Percentiles rank a stretch among this genome's conserved stretches.
Conservation (phyloP, 2,113 vertebrate species). For the Entelurus aequoreus region DNA sequence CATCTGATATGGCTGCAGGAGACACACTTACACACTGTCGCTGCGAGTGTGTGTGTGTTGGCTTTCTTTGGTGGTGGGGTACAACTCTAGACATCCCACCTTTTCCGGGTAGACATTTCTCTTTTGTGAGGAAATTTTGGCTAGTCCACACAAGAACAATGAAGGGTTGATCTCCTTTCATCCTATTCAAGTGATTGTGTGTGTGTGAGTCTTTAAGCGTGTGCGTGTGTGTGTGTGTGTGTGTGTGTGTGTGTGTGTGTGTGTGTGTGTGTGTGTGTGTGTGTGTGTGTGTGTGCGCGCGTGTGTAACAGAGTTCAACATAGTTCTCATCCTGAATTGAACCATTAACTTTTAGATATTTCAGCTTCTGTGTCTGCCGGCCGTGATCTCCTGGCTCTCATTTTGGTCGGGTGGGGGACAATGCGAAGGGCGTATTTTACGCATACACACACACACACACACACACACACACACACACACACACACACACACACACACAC, state of each 20-base stretch:
- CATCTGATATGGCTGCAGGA: slow-evolving; percentile 38
- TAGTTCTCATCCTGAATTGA: slow-evolving; percentile 33
- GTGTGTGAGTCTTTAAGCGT: not conserved
- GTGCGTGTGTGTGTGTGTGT: not conserved
- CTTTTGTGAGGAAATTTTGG: no score
- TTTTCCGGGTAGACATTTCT: no score
- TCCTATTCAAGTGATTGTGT: not conserved
- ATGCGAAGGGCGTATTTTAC: slow-evolving; percentile 31
- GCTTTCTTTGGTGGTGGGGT: no score
- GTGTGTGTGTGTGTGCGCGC: slow-evolving; percentile 1
- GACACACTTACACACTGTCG: not conserved
- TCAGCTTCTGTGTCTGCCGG: not conserved
- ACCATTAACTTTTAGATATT: slow-evolving; percentile 25
- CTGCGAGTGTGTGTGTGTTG: slow-evolving; percentile 1
- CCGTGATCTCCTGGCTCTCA: slow-evolving; percentile 13
- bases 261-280: not conserved
- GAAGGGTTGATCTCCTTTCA: no score
- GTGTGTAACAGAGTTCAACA: not conserved
- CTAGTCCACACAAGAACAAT: no score
- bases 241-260: slow-evolving; percentile 3
- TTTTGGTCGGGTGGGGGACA: slow-evolving; percentile 25
- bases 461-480: slow-evolving; percentile 2
- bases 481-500: not conserved
- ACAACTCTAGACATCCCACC: no score
- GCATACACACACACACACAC: not conserved